Evolutionary conservation across 2,888 invertebrate genomes (phyloP).

Genomic region (Hirtodrosophila confusa): DNA sequence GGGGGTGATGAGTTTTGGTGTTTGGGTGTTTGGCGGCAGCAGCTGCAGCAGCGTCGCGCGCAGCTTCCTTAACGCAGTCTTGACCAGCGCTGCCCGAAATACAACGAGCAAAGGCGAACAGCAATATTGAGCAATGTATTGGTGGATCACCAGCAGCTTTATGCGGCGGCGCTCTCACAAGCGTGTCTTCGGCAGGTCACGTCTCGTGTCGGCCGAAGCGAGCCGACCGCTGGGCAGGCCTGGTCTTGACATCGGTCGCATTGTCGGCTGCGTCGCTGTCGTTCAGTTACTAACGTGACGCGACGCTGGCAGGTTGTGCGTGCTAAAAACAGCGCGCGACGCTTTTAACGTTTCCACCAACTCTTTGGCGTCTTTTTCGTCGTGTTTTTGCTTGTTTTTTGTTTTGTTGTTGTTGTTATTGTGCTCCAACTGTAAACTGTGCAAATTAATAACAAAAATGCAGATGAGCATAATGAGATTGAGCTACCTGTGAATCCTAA

Average conservation of each 20-base stretch:
- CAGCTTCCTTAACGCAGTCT: constrained; percentile 31
- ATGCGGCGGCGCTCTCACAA: constrained; percentile 18
- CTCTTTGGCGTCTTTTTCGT: constrained; percentile 39
- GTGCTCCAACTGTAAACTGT: constrained; percentile 18
- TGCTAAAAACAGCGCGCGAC: constrained; percentile 16
- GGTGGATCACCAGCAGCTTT: constrained; percentile 11
- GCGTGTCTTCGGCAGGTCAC: constrained; percentile 28
- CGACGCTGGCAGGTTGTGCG: constrained; percentile 54
- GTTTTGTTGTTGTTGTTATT: constrained; percentile 20
- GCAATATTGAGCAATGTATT: background rate
- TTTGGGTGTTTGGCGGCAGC: background rate
- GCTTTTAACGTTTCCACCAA: constrained; percentile 12
- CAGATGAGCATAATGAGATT: constrained; percentile 19
- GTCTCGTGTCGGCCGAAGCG: constrained; percentile 26
- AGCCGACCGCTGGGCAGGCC: constrained; percentile 29
- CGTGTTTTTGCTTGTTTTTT: constrained; percentile 26
- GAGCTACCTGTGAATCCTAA: constrained; percentile 38
- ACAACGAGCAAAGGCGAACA: background rate
- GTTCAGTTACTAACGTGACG: constrained; percentile 65
- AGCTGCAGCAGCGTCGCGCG: constrained; percentile 11
- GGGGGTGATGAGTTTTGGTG: background rate
- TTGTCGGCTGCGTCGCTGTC: constrained; percentile 13
- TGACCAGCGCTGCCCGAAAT: constrained; percentile 2
- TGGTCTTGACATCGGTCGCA: constrained; percentile 19
- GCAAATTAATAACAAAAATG: constrained; percentile 40